Percentiles rank a stretch among this genome's conserved stretches.
These are phyloP conservation scores for Balaeniceps rex DNA, from an alignment of 2,113 vertebrate species.

Conservation along the genomic window DNA sequence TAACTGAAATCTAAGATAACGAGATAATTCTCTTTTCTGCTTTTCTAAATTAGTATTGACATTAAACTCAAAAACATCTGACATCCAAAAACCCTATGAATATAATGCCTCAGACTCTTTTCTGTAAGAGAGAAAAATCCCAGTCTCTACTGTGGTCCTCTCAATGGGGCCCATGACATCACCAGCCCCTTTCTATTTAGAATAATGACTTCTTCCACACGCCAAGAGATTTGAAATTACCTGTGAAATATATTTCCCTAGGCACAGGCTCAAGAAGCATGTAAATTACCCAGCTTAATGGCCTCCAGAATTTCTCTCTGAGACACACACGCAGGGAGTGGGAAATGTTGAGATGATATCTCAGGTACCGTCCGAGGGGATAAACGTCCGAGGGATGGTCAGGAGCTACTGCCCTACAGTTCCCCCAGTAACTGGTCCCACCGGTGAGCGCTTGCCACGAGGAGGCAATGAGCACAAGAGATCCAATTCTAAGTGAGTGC, in stretches of 20 bases:
- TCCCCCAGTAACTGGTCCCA: not conserved
- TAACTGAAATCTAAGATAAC: not conserved
- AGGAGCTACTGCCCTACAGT: not conserved
- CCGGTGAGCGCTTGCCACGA: not conserved
- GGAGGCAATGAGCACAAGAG: not conserved
- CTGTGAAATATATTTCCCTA: slow-evolving; percentile 79
- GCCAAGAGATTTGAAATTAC: slow-evolving; percentile 76
- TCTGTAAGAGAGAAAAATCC: not conserved
- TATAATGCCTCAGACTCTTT: not conserved
- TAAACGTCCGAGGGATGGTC: not conserved
- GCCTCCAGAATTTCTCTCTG: slow-evolving; percentile 56
- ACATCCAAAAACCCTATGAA: not conserved
- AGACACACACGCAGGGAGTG: not conserved
- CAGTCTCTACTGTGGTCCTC: slow-evolving; percentile 15
- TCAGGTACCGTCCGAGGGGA: not conserved
- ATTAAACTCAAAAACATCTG: not conserved
- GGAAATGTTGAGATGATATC: slow-evolving; percentile 18
- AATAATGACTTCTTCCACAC: slow-evolving; percentile 74
- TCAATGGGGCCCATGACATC: slow-evolving; percentile 8
- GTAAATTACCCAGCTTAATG: slow-evolving; percentile 75
- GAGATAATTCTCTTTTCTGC: not conserved
- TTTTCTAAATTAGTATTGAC: not conserved
- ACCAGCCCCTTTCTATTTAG: slow-evolving; percentile 65
- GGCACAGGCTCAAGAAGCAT: slow-evolving; percentile 66
- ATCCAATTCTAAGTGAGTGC: not conserved